A percentile compares a stretch with the other conserved stretches of the same genome.
These are phyloP conservation scores for Bubo scandiacus DNA, from an alignment of 2,113 vertebrate species.

Conservation along the genomic window DNA sequence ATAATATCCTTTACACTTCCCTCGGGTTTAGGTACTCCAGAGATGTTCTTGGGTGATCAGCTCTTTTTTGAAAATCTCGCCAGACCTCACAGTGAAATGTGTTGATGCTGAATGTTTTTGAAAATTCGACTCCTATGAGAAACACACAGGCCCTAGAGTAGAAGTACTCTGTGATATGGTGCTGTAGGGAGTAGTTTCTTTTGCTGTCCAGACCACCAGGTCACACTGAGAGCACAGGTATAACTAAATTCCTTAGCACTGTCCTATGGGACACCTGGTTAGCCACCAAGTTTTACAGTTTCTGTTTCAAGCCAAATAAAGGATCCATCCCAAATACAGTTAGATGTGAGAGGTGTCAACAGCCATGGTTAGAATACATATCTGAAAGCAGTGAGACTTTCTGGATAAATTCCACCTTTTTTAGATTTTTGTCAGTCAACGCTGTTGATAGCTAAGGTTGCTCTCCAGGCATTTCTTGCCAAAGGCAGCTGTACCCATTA, in stretches of 20 bases:
- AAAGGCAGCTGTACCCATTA: neutral
- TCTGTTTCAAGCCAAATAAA: neutral
- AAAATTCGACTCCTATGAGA: neutral
- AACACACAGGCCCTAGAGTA: neutral
- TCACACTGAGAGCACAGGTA: neutral
- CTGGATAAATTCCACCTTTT: neutral
- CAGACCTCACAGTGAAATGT: neutral
- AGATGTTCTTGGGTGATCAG: neutral
- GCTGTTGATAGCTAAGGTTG: neutral
- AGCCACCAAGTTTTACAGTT: neutral
- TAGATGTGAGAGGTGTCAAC: neutral
- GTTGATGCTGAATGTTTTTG: neutral
- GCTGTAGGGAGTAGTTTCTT: neutral
- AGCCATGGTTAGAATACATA: fast-evolving
- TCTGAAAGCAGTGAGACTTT: neutral
- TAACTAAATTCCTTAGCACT: neutral
- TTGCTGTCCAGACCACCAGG: neutral
- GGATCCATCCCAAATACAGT: neutral
- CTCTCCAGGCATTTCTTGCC: neutral
- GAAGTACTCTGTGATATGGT: neutral
- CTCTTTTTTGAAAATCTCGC: neutral
- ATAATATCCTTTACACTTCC: neutral
- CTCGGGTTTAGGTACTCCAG: neutral
- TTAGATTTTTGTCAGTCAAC: neutral
- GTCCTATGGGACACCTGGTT: neutral